A percentile compares a stretch with the other conserved stretches of the same genome.
These are phyloP conservation scores for Chitala chitala DNA, from an alignment of 2,113 vertebrate genomes.

Conservation along the genomic window DNA sequence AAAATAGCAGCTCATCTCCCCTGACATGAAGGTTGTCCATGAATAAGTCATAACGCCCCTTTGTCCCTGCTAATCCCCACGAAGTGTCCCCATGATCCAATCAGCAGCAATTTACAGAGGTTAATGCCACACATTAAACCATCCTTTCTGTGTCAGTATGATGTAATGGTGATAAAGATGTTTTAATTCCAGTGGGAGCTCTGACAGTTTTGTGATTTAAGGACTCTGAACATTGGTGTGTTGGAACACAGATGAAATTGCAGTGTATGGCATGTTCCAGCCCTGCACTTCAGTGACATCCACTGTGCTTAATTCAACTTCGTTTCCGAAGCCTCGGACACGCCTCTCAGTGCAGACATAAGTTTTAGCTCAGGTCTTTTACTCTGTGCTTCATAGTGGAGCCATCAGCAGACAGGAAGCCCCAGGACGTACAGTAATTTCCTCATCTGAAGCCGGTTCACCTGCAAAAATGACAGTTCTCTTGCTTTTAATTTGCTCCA, in stretches of 20 bases:
- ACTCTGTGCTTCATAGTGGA: no score
- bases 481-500: no score
- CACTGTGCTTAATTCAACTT: background rate
- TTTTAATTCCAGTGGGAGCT: background rate
- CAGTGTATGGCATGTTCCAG: no score
- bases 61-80: slow-evolving; percentile 27
- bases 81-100: slow-evolving; percentile 43
- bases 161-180: slow-evolving; percentile 60
- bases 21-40: no score
- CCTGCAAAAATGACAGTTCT: no score
- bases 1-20: background rate
- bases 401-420: background rate
- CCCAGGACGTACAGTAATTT: background rate
- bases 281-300: background rate
- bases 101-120: slow-evolving; percentile 56
- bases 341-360: background rate
- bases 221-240: background rate
- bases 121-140: slow-evolving; percentile 62
- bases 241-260: background rate
- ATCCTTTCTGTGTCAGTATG: slow-evolving; percentile 48
- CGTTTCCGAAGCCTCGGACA: background rate
- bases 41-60: no score
- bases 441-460: no score
- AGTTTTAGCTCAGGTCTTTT: no score
- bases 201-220: background rate